Evolutionary conservation across 2,113 vertebrate genomes (phyloP).

Genomic region (Sorex araneus): DNA sequence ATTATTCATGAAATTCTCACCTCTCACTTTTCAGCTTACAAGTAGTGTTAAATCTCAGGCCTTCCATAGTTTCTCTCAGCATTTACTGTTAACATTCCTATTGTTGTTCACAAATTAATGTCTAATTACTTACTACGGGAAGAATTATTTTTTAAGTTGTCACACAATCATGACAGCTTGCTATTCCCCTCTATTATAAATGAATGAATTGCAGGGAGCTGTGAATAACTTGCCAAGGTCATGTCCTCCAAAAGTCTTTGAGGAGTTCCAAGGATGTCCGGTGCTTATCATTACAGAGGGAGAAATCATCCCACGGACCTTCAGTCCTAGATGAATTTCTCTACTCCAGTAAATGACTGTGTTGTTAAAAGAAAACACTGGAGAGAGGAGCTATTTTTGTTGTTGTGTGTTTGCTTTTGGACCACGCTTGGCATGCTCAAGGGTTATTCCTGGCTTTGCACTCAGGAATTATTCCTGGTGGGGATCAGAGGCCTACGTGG

Average conservation of each 20-base stretch:
- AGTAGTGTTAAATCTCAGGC: not conserved
- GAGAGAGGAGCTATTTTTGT: not conserved
- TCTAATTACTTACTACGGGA: not conserved
- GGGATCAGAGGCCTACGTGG: too few relatives aligned
- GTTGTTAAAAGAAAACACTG: conserved; percentile 11
- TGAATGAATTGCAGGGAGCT: not conserved
- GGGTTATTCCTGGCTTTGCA: too few relatives aligned
- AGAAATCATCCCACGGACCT: not conserved
- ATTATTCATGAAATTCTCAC: not conserved
- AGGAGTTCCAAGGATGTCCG: not conserved
- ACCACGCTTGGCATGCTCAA: too few relatives aligned
- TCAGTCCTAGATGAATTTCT: not conserved
- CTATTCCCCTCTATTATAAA: not conserved
- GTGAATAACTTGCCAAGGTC: not conserved
- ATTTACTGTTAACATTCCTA: not conserved
- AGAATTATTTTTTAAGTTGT: not conserved
- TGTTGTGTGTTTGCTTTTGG: not conserved
- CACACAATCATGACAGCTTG: too few relatives aligned
- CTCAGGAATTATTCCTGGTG: too few relatives aligned
- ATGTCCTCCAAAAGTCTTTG: not conserved
- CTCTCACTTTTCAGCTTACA: not conserved
- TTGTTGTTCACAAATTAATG: not conserved
- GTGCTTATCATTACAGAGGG: not conserved
- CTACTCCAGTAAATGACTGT: not conserved
- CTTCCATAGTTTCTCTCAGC: not conserved